A percentile compares a stretch with the other conserved stretches of the same genome.
Conservation (phyloP, 2,888 invertebrate genomes). For the Athalia rosae region DNA sequence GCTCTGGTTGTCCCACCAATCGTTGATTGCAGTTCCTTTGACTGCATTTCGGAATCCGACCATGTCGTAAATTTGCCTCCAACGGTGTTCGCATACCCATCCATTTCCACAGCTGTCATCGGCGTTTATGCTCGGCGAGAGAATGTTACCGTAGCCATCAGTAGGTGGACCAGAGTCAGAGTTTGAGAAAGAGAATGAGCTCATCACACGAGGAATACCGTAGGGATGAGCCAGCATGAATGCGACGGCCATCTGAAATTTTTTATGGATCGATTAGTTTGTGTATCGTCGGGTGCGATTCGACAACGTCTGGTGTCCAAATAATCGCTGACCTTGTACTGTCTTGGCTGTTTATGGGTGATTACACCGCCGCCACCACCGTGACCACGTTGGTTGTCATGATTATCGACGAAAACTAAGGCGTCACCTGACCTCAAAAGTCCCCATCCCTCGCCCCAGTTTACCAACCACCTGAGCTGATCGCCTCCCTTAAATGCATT, state of each 20-base stretch:
- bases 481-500: slow-evolving; percentile 78
- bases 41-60: slow-evolving; percentile 84
- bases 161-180: slow-evolving; percentile 81
- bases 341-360: slow-evolving; percentile 80
- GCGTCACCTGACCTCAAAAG: slow-evolving; percentile 79
- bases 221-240: slow-evolving; percentile 93
- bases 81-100: slow-evolving; percentile 91
- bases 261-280: background rate
- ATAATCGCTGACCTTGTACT: slow-evolving; percentile 78
- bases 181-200: slow-evolving; percentile 84
- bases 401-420: slow-evolving; percentile 92
- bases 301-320: background rate
- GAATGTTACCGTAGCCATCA: slow-evolving; percentile 78
- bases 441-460: slow-evolving; percentile 82
- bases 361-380: slow-evolving; percentile 79
- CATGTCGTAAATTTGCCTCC: slow-evolving; percentile 89
- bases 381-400: slow-evolving; percentile 91
- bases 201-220: slow-evolving; percentile 87
- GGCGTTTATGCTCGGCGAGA: slow-evolving; percentile 80
- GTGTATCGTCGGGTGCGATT: background rate
- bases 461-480: slow-evolving; percentile 79
- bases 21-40: slow-evolving; percentile 75
- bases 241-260: slow-evolving; percentile 81
- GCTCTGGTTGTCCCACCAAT: slow-evolving; percentile 89
- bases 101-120: slow-evolving; percentile 82